Percentiles rank a stretch among this genome's conserved stretches.
Conservation (phyloP, 2,113 vertebrate genomes). For the Rynchops niger region DNA sequence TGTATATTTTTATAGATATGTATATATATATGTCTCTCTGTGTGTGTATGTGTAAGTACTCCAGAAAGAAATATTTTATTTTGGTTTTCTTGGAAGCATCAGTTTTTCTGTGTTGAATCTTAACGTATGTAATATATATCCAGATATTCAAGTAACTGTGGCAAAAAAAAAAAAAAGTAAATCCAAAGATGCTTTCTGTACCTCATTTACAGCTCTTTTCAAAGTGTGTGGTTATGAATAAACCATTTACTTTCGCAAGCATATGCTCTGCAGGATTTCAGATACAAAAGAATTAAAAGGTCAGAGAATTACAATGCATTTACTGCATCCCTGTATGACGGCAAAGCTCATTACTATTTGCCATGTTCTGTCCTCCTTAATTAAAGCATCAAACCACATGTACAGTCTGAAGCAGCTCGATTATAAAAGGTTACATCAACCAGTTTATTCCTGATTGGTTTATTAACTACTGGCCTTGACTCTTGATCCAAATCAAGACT, state of each 20-base stretch:
- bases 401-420: neutral
- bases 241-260: neutral
- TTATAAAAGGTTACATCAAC: conserved; percentile 10
- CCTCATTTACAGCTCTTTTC: conserved; percentile 8
- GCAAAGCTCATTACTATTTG: neutral
- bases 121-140: neutral
- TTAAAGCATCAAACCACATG: neutral
- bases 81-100: neutral
- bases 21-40: neutral
- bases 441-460: neutral
- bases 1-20: neutral
- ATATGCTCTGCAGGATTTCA: neutral
- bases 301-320: neutral
- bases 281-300: neutral
- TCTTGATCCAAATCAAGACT: neutral
- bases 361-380: neutral
- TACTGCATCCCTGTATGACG: neutral
- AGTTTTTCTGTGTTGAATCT: neutral
- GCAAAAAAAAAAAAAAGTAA: neutral
- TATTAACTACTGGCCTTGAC: conserved; percentile 14
- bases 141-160: conserved; percentile 1
- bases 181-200: neutral
- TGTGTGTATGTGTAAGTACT: neutral
- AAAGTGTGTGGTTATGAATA: conserved; percentile 37
- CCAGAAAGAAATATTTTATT: neutral